Percentiles rank a stretch among this genome's conserved stretches.
Conservation (phyloP, 2,113 vertebrate genomes). For the Cyprinodon brontotheroides region DNA sequence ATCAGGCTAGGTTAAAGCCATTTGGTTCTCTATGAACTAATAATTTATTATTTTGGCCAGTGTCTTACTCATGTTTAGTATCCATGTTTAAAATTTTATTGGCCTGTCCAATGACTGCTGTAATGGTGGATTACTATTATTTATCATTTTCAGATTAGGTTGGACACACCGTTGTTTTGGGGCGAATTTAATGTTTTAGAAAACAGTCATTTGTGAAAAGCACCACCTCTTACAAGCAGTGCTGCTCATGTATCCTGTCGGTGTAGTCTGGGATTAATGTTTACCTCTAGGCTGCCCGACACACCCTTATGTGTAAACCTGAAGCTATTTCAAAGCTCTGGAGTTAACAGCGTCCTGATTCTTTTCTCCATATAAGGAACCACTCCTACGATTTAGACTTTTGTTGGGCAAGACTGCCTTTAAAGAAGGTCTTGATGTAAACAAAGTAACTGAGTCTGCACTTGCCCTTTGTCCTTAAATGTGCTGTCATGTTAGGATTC, state of each 20-base stretch:
- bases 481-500: conserved; percentile 33
- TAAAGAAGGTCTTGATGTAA: conserved; percentile 36
- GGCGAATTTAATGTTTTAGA: not conserved
- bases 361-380: conserved; percentile 61
- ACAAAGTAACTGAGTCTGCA: conserved; percentile 25
- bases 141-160: not conserved
- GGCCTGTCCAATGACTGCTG: too few species aligned
- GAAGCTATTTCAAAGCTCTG: conserved; percentile 42
- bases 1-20: too few species aligned
- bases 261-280: conserved; percentile 40
- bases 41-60: too few species aligned
- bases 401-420: conserved; percentile 25
- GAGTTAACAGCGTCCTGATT: conserved; percentile 36
- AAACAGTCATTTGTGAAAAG: conserved; percentile 13
- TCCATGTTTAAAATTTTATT: too few species aligned
- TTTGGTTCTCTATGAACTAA: too few species aligned
- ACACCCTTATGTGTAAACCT: conserved; percentile 45
- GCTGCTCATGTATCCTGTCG: conserved; percentile 14
- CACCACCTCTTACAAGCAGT: not conserved
- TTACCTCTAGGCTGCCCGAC: conserved; percentile 34
- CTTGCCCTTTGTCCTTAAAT: conserved; percentile 29
- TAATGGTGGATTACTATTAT: not conserved
- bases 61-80: too few species aligned
- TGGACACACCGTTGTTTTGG: not conserved
- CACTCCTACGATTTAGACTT: conserved; percentile 23